Base-by-base conservation (phyloP, 2,888 invertebrate species). In the Hofmannophila pseudospretella region DNA sequence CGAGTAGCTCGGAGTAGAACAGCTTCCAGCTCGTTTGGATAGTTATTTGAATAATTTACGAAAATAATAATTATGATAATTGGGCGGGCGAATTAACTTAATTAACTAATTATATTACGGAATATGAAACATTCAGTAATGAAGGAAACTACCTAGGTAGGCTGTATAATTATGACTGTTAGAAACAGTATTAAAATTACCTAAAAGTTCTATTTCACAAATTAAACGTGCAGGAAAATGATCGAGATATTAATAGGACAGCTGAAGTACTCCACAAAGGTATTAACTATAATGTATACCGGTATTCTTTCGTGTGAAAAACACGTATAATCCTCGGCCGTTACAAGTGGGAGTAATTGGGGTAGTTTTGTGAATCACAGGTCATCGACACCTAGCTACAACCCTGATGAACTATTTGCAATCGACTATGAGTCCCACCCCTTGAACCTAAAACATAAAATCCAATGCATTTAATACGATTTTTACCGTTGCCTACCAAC, bases 281-380 rank as follows among this genome's bases (percentile, higher is more conserved):
- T 12, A 27, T 11, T 12, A 27, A 27, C n/a, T 5, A n/a, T 14
- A 30, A 30, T 16, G 29, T 14, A 30, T 13, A 9, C 4, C 14
- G n/a, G 48, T 45, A 50, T 47, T 44, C 46, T 51, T 47, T 56
- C 48, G 53, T 46, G 53, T 46, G 52, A 14, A 57, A 56, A 52
- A 55, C 56, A 52, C 53, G 57, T 55, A 59, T 51, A 59, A 55
- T 54, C 51, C 44, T 39, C 44, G 38, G 41, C 44, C 39, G 56
- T 60, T 63, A 63, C 63, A 65, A 68, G 62, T 62, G 62, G 64
- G 62, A 53, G 54, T 61, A 67, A 67, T 65, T 54, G 31, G 57
- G 52, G 48, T 62, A 60, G 67, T 56, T 38, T 57, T 70, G 57
- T 72, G 72, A 77, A 68, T 73, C 69, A 68, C 67, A 58, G 74